Evolutionary conservation across 2,888 invertebrate genomes (phyloP).

Genomic region (Dicyrtoma fusca): DNA sequence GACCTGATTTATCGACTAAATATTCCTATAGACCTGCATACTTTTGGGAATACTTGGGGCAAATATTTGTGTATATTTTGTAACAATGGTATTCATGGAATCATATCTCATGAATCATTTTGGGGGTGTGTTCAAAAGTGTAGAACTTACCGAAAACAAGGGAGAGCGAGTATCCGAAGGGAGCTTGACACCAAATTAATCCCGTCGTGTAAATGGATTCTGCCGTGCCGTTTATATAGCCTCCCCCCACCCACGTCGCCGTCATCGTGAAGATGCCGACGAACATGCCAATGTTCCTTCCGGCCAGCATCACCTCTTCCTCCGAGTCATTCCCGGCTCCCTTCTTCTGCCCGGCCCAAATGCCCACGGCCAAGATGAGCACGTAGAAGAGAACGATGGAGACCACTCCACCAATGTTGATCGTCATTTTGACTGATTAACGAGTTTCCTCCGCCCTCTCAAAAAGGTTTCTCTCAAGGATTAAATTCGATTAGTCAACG

Average conservation of each 20-base stretch:
- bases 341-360: constrained; percentile 70
- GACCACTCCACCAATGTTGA: constrained; percentile 67
- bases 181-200: constrained; percentile 71
- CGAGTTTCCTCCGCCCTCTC: background rate
- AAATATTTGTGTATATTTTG: too few relatives aligned
- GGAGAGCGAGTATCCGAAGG: constrained; percentile 72
- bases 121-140: too few relatives aligned
- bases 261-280: constrained; percentile 73
- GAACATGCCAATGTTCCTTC: constrained; percentile 68
- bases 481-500: too few relatives aligned
- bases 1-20: too few relatives aligned
- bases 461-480: background rate
- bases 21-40: too few relatives aligned
- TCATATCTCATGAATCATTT: too few relatives aligned
- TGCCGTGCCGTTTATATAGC: constrained; percentile 74
- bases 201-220: constrained; percentile 69
- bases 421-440: constrained; percentile 58
- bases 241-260: constrained; percentile 68
- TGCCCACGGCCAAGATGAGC: constrained; percentile 68
- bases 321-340: constrained; percentile 62
- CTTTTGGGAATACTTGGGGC: too few relatives aligned
- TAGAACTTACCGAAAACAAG: constrained; percentile 69
- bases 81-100: too few relatives aligned
- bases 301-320: constrained; percentile 72
- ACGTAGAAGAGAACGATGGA: constrained; percentile 71